phyloP scores from a whole-genome alignment of 1,140 invertebrate genomes.

The Agrypnia vestita region DNA sequence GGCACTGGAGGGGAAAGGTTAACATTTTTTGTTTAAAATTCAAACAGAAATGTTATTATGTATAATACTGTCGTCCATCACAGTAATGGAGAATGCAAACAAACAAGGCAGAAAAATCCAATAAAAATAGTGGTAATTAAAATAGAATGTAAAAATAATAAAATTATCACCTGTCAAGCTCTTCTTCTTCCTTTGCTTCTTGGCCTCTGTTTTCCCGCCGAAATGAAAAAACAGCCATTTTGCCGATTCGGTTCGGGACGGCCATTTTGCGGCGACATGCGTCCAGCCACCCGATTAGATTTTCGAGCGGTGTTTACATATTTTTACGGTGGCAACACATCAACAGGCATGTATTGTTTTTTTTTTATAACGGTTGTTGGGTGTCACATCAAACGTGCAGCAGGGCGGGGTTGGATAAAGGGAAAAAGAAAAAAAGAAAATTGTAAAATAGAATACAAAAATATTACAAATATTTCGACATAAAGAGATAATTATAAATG shows the following conservation, averaged over 20 bases:
- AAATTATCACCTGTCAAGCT: slow-evolving; percentile 84
- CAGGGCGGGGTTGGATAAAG: slow-evolving; percentile 47
- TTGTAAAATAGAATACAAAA: slow-evolving; percentile 29
- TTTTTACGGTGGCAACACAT: slow-evolving; percentile 38
- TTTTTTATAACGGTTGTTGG: slow-evolving; percentile 35
- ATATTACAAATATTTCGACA: not conserved
- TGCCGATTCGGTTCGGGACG: slow-evolving; percentile 42
- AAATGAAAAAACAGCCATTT: slow-evolving; percentile 23
- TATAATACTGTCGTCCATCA: too few relatives aligned
- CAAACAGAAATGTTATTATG: too few relatives aligned
- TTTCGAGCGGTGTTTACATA: slow-evolving; percentile 38
- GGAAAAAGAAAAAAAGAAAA: slow-evolving; percentile 55
- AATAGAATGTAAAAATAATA: slow-evolving; percentile 57
- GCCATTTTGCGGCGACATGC: slow-evolving; percentile 50
- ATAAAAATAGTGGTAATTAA: slow-evolving; percentile 64
- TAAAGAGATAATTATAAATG: too few relatives aligned
- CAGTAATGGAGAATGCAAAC: not conserved
- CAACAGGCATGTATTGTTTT: slow-evolving; percentile 31
- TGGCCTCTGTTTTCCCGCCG: slow-evolving; percentile 81
- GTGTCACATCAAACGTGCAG: slow-evolving; percentile 59
- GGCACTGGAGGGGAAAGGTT: too few relatives aligned
- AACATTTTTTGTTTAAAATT: too few relatives aligned
- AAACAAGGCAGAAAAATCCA: slow-evolving; percentile 9
- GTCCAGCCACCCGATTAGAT: slow-evolving; percentile 10
- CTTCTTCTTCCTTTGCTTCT: slow-evolving; percentile 93